A percentile compares a stretch with the other conserved stretches of the same genome.
phyloP scores from a whole-genome alignment of 2,888 invertebrate species.

The Chouioia cunea region DNA sequence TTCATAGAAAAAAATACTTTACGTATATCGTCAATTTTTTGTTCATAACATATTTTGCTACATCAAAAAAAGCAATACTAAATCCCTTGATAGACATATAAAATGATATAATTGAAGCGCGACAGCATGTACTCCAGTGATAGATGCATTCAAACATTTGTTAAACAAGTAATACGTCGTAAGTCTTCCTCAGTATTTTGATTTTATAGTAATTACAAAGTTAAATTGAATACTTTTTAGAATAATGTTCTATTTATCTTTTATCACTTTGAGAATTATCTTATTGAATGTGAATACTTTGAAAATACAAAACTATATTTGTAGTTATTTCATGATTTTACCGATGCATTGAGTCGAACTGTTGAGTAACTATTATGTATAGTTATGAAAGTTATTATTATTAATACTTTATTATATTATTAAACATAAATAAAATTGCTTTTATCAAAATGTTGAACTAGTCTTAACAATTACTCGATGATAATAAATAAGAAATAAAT shows the following conservation, averaged over 20 bases:
- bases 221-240: constrained; percentile 4
- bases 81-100: constrained; percentile 10
- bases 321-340: no score
- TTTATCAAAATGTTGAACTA: neutral
- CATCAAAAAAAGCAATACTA: constrained; percentile 14
- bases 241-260: neutral
- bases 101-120: constrained; percentile 40
- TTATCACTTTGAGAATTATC: no score
- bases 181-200: constrained; percentile 20
- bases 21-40: constrained; percentile 21
- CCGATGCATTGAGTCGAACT: no score
- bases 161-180: constrained; percentile 1
- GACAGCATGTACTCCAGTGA: constrained; percentile 22
- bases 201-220: constrained; percentile 20
- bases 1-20: constrained; percentile 43
- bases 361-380: no score
- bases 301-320: no score
- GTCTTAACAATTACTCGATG: constrained; percentile 3
- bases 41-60: constrained; percentile 25
- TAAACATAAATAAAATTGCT: neutral
- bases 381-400: neutral
- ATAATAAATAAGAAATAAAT: constrained; percentile 23
- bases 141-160: neutral
- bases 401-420: constrained; percentile 4
- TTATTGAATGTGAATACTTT: no score